Base-by-base conservation (phyloP, 2,888 invertebrate genomes). In the Cantharis nigra region DNA sequence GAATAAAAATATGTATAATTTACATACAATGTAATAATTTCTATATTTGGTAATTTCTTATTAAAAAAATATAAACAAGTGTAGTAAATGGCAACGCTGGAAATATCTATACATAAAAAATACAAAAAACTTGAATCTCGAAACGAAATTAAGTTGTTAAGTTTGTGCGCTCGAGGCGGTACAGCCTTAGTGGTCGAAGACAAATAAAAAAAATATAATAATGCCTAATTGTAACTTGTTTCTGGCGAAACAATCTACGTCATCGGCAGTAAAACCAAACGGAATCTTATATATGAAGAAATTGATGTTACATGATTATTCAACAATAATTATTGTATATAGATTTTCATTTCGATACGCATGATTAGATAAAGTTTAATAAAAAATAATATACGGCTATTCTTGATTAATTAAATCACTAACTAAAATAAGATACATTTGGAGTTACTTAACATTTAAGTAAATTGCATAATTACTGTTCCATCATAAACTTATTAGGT, bases 221-320 rank as follows among this genome's bases (percentile, higher is more conserved):
- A 84, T 83, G 81, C 82, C 83, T 83, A 83, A 84, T 83, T 84
- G 83, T 82, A 82, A 82, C 80, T 79, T 78, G 82, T 79, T 81
- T 80, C 72, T 81, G 79, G 79, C 75, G 76, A 81, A 82, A 78
- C 75, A 81, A 81, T 81, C 80, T 81, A 69, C 71, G 72, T 74
- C 67, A 49, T 71, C 20, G 72, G 71, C 75, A 72, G 78, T 75
- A 71, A 80, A 74, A 80, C 77, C 76, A 80, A 78, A 76, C 71
- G 72, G 80, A 78, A 79, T 76, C 74, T 72, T 71, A 71, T 33
- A 69, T 71, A 79, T 76, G 76, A 78, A n/a, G 26, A 33, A 62
- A 64, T 63, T 63, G 28, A 33, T 20, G 69, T 72, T 75, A 69
- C 72, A 73, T 72, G 78, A 65, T 72, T 64, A 16, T 78, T 63